A percentile compares a stretch with the other conserved stretches of the same genome.
These are phyloP conservation scores for Melangyna quadrimaculata DNA, from an alignment of 2,888 invertebrate genomes.

Conservation along the genomic window DNA sequence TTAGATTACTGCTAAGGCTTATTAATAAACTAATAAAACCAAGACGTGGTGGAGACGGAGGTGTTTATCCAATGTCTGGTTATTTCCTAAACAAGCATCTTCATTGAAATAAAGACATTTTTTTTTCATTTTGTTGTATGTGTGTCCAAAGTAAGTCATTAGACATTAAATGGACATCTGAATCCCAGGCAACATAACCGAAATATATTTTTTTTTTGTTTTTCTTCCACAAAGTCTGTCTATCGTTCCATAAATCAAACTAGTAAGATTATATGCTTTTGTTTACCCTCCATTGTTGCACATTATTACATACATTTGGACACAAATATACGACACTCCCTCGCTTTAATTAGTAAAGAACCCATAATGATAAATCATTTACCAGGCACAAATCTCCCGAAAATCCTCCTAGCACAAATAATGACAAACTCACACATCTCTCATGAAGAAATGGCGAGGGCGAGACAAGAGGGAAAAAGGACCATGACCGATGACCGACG, in stretches of 20 bases:
- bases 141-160: background rate
- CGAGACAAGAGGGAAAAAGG: background rate
- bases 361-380: slow-evolving; percentile 30
- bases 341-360: slow-evolving; percentile 16
- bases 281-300: background rate
- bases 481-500: background rate
- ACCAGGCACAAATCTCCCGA: slow-evolving; percentile 17
- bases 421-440: background rate
- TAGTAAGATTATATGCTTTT: slow-evolving; percentile 20
- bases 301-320: background rate
- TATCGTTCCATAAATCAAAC: slow-evolving; percentile 9
- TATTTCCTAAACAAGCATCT: background rate
- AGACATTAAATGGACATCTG: background rate
- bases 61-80: background rate
- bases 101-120: background rate
- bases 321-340: background rate
- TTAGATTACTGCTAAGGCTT: background rate
- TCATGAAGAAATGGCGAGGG: background rate
- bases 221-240: background rate
- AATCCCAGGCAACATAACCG: background rate
- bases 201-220: background rate
- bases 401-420: slow-evolving; percentile 30
- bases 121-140: background rate
- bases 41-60: background rate
- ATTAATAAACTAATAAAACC: background rate